These are phyloP conservation scores for Lottia gigantea DNA, from an alignment of 2,888 invertebrate species.

Conservation along the genomic window DNA sequence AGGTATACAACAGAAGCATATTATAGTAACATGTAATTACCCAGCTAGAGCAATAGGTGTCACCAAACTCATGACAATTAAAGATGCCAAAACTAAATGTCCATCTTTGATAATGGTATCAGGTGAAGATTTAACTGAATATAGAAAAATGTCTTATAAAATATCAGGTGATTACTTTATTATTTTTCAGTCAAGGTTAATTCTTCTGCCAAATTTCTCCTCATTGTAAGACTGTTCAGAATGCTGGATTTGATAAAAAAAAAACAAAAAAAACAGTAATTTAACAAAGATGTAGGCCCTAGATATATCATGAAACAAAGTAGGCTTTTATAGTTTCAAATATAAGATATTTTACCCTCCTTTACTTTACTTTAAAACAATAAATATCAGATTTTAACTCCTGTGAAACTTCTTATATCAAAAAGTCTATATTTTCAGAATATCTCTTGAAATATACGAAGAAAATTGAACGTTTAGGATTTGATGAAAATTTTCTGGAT, in stretches of 20 bases:
- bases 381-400: neutral
- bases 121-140: constrained; percentile 85
- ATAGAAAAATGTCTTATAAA: constrained; percentile 82
- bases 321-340: too few species aligned
- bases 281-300: too few species aligned
- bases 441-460: constrained; percentile 79
- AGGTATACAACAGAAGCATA: constrained; percentile 86
- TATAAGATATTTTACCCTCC: neutral
- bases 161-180: constrained; percentile 72
- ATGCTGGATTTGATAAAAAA: neutral
- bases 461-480: constrained; percentile 82
- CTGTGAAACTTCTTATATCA: too few species aligned
- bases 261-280: too few species aligned
- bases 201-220: too few species aligned
- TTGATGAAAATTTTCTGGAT: constrained; percentile 88
- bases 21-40: constrained; percentile 88
- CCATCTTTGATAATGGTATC: constrained; percentile 81
- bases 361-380: neutral
- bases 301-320: too few species aligned
- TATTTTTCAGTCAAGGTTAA: neutral
- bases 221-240: neutral
- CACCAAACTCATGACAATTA: constrained; percentile 81
- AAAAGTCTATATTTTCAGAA: constrained; percentile 53
- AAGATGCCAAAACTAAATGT: constrained; percentile 81
- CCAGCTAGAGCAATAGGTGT: constrained; percentile 81